Percentiles rank a stretch among this genome's conserved stretches.
These are phyloP conservation scores for Julus scanicus DNA, from an alignment of 2,888 invertebrate species.

Conservation along the genomic window DNA sequence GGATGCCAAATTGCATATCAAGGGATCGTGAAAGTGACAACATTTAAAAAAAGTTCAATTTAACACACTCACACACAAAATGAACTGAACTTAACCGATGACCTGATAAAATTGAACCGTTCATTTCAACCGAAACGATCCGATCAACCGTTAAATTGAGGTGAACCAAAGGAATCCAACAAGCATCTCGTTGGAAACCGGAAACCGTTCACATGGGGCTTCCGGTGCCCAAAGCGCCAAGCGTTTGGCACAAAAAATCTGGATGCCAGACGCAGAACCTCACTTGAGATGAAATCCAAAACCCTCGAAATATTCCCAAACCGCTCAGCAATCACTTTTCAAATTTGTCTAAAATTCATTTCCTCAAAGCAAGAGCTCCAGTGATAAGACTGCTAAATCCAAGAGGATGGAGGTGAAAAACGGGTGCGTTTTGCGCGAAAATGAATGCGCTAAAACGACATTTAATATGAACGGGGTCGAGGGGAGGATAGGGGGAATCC, in stretches of 20 bases:
- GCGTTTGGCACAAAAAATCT: background rate
- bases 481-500: background rate
- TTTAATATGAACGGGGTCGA: background rate
- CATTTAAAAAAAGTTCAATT: background rate
- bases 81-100: no score
- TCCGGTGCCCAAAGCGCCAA: background rate
- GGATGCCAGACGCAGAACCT: background rate
- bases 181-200: background rate
- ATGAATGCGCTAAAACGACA: background rate
- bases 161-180: no score
- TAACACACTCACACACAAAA: no score
- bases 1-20: background rate
- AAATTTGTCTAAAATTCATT: constrained; percentile 17
- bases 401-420: background rate
- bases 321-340: constrained; percentile 33
- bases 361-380: background rate
- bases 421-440: no score
- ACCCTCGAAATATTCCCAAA: background rate
- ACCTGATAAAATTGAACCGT: no score
- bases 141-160: background rate
- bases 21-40: background rate
- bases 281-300: background rate
- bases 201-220: background rate
- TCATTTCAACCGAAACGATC: background rate
- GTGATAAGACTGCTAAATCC: background rate